These are phyloP conservation scores for Cephonodes hylas DNA, from an alignment of 2,888 invertebrate genomes.

Conservation along the genomic window DNA sequence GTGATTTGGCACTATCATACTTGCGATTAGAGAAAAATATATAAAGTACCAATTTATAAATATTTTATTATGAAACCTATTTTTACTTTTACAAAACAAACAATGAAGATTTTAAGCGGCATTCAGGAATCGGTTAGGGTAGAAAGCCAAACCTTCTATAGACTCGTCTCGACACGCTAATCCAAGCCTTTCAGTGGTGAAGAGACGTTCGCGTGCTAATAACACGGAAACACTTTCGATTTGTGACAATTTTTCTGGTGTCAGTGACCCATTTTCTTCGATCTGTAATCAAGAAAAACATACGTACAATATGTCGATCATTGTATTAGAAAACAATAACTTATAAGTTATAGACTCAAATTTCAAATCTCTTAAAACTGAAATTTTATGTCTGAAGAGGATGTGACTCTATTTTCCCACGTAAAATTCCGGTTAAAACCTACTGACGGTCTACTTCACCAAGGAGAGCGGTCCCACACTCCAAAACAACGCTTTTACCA, in stretches of 20 bases:
- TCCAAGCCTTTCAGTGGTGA: slow-evolving; percentile 92
- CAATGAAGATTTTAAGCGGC: slow-evolving; percentile 37
- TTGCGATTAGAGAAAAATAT: not conserved
- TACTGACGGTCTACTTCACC: not conserved
- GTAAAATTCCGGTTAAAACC: not conserved
- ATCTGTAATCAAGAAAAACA: too few species aligned
- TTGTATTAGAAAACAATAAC: too few species aligned
- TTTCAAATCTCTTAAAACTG: too few species aligned
- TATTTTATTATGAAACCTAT: slow-evolving; percentile 32
- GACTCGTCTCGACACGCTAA: slow-evolving; percentile 96
- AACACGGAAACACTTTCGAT: slow-evolving; percentile 91
- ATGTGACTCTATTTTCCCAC: too few species aligned
- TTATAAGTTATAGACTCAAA: too few species aligned
- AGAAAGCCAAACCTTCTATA: slow-evolving; percentile 96
- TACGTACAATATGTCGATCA: too few species aligned
- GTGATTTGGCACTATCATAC: too few species aligned
- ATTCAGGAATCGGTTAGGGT: slow-evolving; percentile 91
- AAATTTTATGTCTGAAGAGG: too few species aligned
- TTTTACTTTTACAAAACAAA: slow-evolving; percentile 22
- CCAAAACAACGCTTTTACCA: too few species aligned
- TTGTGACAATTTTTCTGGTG: slow-evolving; percentile 93
- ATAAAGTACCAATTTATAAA: slow-evolving; percentile 19
- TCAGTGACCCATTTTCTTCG: slow-evolving; percentile 85
- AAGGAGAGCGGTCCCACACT: too few species aligned
- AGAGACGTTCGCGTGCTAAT: slow-evolving; percentile 93